Conservation (phyloP, 2,797 vertebrate species). For the Apodemus agrarius region DNA sequence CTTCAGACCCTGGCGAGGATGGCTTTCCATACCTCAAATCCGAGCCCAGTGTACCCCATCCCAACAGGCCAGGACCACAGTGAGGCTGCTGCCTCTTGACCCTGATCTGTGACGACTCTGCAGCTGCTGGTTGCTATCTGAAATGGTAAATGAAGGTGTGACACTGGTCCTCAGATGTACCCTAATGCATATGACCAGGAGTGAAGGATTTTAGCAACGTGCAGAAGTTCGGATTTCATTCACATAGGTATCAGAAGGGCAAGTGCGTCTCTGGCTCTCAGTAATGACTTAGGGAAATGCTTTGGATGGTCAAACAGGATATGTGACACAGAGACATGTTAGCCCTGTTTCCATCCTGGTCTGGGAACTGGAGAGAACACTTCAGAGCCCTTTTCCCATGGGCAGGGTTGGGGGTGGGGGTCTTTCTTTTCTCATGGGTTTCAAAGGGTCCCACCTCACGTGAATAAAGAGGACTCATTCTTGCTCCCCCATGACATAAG, state of each 20-base stretch:
- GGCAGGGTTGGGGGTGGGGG: not conserved
- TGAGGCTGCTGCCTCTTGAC: not conserved
- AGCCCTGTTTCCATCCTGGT: not conserved
- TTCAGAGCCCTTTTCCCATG: not conserved
- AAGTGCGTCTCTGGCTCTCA: not conserved
- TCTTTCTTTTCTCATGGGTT: not conserved
- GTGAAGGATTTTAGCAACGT: not conserved
- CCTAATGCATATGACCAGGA: not conserved
- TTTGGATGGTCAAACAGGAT: not conserved
- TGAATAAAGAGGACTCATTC: not conserved
- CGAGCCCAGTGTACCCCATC: no score
- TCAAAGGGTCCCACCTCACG: not conserved
- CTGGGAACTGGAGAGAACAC: not conserved
- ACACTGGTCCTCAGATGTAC: not conserved
- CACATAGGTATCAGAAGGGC: conserved; percentile 10
- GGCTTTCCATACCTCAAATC: not conserved
- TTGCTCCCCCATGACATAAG: not conserved
- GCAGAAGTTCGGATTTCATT: not conserved
- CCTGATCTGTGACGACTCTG: not conserved
- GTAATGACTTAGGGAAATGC: not conserved
- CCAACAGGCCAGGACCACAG: not conserved
- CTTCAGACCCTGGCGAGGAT: not conserved
- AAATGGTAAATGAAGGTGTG: not conserved
- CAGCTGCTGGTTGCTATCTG: not conserved
- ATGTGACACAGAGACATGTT: not conserved